Evolutionary conservation across 2,113 vertebrate species (phyloP).

Genomic region (Tyto alba): DNA sequence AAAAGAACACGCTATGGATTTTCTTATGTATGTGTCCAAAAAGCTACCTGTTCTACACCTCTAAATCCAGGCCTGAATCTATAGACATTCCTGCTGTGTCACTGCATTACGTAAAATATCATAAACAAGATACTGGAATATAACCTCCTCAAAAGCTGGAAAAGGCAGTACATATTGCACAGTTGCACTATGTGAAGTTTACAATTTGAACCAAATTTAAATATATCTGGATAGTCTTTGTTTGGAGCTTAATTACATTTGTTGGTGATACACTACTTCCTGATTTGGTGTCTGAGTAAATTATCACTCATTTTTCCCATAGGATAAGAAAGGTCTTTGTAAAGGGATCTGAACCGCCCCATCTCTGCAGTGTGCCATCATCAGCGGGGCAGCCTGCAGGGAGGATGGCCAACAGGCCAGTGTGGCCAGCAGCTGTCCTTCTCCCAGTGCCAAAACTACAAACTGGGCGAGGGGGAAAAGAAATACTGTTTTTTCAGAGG

Average conservation of each 20-base stretch:
- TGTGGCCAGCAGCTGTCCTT: not conserved
- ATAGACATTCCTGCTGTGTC: not conserved
- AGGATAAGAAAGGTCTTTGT: not conserved
- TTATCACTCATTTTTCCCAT: fast-evolving
- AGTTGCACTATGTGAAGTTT: not conserved
- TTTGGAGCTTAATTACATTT: not conserved
- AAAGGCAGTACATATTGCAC: not conserved
- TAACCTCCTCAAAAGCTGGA: not conserved
- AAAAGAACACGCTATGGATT: not conserved
- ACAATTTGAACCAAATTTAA: not conserved
- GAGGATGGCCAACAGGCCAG: too few relatives aligned
- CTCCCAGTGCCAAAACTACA: not conserved
- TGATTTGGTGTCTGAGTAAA: not conserved
- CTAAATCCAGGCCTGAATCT: not conserved
- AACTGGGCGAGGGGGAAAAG: not conserved
- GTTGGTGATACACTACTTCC: not conserved
- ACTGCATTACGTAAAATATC: not conserved
- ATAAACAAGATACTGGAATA: not conserved
- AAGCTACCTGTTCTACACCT: not conserved
- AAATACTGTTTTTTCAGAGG: not conserved
- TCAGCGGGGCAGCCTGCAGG: not conserved
- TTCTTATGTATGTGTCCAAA: not conserved
- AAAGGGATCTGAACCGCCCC: not conserved
- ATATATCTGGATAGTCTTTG: not conserved
- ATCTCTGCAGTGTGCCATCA: not conserved